Evolutionary conservation across 23 tunicate species (phyloP), one percentile per base, ranked within the genome.

Genomic region (Styela plicata): DNA sequence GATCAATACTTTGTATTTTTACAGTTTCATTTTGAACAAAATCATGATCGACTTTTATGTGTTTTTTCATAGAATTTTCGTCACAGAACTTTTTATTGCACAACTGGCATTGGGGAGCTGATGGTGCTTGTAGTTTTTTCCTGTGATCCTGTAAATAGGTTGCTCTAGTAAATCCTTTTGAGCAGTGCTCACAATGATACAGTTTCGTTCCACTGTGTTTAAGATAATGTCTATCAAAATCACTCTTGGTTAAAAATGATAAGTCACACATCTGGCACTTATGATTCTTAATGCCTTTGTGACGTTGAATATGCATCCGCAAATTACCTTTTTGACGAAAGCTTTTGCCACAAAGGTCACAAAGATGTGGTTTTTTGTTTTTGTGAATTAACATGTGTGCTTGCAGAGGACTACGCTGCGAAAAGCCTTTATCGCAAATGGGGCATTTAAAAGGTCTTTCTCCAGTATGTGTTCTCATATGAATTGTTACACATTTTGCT

Each of bases 381-480:
- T 78, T 36, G 79, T 90, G 96, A 20, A 85, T 69, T 3, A 75
- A 25, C 10, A 78, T 74, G 68, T 90, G 96, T 21, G 85, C 64
- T 33, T 63, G 31, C 24, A 90, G 66, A 44, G 96, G 82, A 64
- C 83, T 73, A 33, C 61, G 52, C 70, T 90, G 96, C n/a, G 85
- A 23, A 65, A 85, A 90, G 1, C 86, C 64, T 52, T 85, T 85
- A 33, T 67, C 69, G 67, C 96, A 90, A 28, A 33, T 24, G 27
- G 61, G 85, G 69, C 83, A 90, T 86, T 32, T 29, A 70, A 62
- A 90, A 0, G 96, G 96, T 85, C 75, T 85, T 62, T 90, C 96
- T 22, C 96, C 96, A 27, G 96, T 90, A 79, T 90, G 96, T 26
- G 80, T 82, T 68, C 96, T 82, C 79, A 81, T 80, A 77, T 90